Base-by-base conservation (phyloP, 2,113 vertebrate genomes). In the Parus major region DNA sequence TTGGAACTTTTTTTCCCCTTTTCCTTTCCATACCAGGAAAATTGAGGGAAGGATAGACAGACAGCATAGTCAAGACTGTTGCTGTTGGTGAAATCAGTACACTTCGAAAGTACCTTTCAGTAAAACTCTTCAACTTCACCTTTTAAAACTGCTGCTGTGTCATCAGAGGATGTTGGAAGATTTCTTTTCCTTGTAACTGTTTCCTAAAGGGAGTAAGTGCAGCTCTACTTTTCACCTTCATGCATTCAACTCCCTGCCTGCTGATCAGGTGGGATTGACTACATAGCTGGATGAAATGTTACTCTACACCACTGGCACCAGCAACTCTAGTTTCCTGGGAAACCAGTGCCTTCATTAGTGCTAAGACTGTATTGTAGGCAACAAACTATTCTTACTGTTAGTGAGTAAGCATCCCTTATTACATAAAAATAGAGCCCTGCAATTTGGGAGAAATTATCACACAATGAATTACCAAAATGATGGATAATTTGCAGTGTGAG, bases 341-440 rank as follows among this genome's bases (percentile, higher is more conserved):
- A 98, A 98, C 96, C 87, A 95, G 83, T 94, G 90, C 65, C 85
- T 98, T 94, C 82, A 68, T 91, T 93, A 95, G 84, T 86, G 86
- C 70, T 42, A 91, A 97, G 68, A 44, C 66, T 95, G 76, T 82
- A 94, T 64, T 95, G 93, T 84, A 97, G 97, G 96, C 96, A 97
- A 97, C 90, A 93, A 90, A 90, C 92, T 98, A 95, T 98, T 98
- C 97, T 97, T 97, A 84, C 82, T 39, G 11, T 79, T 71, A 71
- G 83, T 96, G 92, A 97, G 86, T 96, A 97, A 98, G 97, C 96
- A 97, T 96, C 93, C 93, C 82, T 79, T 91, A 68, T 94, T 92
- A 83, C 82, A 96, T 97, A 97, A 98, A 98, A 97, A 97, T 95
- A 97, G 95, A 96, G 92, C 76, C 36, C 82, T 97, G 61, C 83